Conservation (phyloP, 2,113 vertebrate genomes). For the Brachyistius frenatus region DNA sequence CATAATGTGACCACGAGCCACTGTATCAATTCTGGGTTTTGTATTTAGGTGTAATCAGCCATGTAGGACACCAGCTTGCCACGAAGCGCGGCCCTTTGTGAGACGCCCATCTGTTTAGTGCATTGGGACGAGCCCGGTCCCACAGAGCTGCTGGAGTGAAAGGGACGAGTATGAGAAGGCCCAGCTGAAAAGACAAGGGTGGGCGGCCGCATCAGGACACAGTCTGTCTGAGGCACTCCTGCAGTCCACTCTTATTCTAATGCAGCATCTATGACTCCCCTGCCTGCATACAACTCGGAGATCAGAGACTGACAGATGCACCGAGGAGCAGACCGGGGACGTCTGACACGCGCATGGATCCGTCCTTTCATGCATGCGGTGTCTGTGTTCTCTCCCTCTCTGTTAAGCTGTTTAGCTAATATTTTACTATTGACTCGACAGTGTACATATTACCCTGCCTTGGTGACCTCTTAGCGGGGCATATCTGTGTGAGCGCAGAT, state of each 20-base stretch:
- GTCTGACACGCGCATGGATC: conserved; percentile 56
- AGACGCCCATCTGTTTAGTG: conserved; percentile 94
- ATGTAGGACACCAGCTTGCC: conserved; percentile 98
- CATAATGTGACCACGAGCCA: conserved; percentile 91
- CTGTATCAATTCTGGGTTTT: conserved; percentile 96
- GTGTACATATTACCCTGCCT: conserved; percentile 71
- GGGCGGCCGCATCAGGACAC: conserved; percentile 76
- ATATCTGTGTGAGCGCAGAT: conserved; percentile 64
- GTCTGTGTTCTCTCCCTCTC: conserved; percentile 54
- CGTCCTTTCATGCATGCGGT: conserved; percentile 61
- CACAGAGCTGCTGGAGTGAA: conserved; percentile 77
- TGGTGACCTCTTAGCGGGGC: conserved; percentile 69
- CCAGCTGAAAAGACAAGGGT: conserved; percentile 80
- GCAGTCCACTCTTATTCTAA: conserved; percentile 75
- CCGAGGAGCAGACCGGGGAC: conserved; percentile 58
- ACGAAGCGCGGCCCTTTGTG: conserved; percentile 91
- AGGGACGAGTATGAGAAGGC: conserved; percentile 79
- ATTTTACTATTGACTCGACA: conserved; percentile 78
- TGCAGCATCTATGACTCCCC: conserved; percentile 69
- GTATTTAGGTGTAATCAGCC: conserved; percentile 98
- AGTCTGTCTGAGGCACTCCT: conserved; percentile 72
- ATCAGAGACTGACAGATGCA: conserved; percentile 80
- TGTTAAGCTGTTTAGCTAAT: conserved; percentile 76
- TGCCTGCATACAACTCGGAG: conserved; percentile 78
- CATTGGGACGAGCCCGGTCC: conserved; percentile 71